Evolutionary conservation across 2,797 vertebrate genomes (phyloP).

Genomic region (Alosa sapidissima): DNA sequence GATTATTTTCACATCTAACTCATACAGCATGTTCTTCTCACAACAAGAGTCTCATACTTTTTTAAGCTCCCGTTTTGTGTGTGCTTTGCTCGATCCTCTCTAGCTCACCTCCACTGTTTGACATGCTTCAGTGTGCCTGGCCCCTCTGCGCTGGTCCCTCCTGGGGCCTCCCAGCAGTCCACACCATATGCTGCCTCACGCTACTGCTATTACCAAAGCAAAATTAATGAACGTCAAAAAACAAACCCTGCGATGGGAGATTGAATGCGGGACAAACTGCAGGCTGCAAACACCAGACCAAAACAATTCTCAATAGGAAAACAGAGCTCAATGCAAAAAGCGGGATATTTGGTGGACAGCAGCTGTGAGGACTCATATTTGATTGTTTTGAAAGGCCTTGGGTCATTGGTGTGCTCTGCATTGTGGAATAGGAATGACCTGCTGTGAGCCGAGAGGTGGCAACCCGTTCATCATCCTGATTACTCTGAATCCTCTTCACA

Average conservation of each 20-base stretch:
- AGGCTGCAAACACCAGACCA: background rate
- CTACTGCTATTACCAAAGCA: constrained; percentile 2
- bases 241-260: background rate
- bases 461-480: constrained; percentile 18
- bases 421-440: background rate
- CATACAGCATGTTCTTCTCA: background rate
- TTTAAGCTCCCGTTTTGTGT: background rate
- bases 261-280: background rate
- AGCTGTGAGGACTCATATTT: background rate
- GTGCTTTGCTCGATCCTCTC: background rate
- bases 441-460: background rate
- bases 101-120: background rate
- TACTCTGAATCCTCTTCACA: constrained; percentile 11
- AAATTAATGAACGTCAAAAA: constrained; percentile 11
- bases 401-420: background rate
- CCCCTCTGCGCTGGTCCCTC: background rate
- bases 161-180: background rate
- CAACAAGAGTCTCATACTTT: background rate
- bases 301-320: constrained; percentile 4
- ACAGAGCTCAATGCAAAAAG: background rate
- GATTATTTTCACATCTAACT: background rate
- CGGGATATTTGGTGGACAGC: background rate
- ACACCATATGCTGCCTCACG: constrained; percentile 3
- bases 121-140: background rate
- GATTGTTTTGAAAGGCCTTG: background rate